Evolutionary conservation across 1,140 invertebrate genomes (phyloP), one percentile per base, ranked within the genome.

Genomic region (Phymastichus coffea): DNA sequence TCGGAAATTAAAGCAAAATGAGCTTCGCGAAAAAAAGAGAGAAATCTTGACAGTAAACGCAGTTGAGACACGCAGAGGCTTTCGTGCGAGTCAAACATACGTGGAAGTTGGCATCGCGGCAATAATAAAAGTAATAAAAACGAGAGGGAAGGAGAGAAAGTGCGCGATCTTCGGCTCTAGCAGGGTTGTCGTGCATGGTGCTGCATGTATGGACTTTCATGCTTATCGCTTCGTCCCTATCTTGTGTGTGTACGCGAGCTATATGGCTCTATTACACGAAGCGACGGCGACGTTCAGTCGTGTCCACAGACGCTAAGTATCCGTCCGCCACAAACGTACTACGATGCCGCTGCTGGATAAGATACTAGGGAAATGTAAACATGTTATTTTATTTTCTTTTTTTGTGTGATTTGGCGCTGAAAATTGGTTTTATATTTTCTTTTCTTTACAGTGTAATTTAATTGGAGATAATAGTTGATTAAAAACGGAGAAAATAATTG

Each of bases 61-160:
- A 20, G n/a, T 2, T 3, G 15, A 23, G 33, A 53, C 57, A 63
- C 55, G 56, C 61, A 38, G 20, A 30, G 23, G 17, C 28, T 48
- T 57, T 57, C 61, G 61, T 63, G 55, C 51, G 1, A 12, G 9
- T 1, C 43, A 40, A 22, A 52, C 48, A 38, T 49, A 46, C 33
- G 41, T 25, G 53, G 22, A 33, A 49, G 44, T 61, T 41, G 26
- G 25, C 38, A 44, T 25, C 47, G 28, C 30, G 40, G 44, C 51
- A 59, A 59, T 59, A 59, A 59, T 55, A 59, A 55, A 58, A 48
- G 44, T 49, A 55, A 63, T 55, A 58, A 58, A 59, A 63, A 55
- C 54, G 40, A 26, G 44, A 43, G 28, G 17, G 23, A 15, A 17
- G 8, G 28, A n/a, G 6, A 2, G 22, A 38, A 20, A 22, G 33